A percentile compares a stretch with the other conserved stretches of the same genome.
Evolutionary conservation across 2,113 vertebrate genomes (phyloP).

Genomic region (Vulpes vulpes): DNA sequence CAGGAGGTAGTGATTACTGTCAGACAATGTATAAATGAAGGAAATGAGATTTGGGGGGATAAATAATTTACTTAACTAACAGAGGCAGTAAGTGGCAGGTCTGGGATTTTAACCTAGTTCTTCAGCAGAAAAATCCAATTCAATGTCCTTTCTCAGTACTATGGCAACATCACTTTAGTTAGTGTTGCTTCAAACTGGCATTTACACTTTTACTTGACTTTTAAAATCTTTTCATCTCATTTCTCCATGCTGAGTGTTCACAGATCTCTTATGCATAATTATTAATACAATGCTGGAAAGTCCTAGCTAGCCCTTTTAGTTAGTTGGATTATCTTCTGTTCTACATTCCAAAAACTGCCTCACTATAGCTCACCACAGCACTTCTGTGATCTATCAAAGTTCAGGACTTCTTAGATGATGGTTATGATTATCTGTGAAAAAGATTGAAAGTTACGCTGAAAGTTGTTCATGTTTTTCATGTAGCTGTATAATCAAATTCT

Average conservation of each 20-base stretch:
- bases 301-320: background rate
- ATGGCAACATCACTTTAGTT: background rate
- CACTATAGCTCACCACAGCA: background rate
- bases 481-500: background rate
- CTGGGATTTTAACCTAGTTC: background rate
- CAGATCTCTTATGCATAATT: background rate
- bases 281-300: background rate
- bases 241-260: background rate
- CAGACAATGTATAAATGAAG: background rate
- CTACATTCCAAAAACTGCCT: background rate
- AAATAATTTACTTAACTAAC: background rate
- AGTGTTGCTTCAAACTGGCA: background rate
- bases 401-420: background rate
- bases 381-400: background rate
- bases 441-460: slow-evolving; percentile 28
- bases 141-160: background rate
- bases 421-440: background rate
- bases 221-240: background rate
- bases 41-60: background rate
- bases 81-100: background rate
- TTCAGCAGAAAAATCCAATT: background rate
- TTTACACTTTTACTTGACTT: slow-evolving; percentile 27
- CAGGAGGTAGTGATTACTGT: background rate
- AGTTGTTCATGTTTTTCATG: background rate
- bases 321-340: background rate